A percentile compares a stretch with the other conserved stretches of the same genome.
Conservation (phyloP, 2,888 invertebrate genomes). For the Drosophila bunnanda region DNA sequence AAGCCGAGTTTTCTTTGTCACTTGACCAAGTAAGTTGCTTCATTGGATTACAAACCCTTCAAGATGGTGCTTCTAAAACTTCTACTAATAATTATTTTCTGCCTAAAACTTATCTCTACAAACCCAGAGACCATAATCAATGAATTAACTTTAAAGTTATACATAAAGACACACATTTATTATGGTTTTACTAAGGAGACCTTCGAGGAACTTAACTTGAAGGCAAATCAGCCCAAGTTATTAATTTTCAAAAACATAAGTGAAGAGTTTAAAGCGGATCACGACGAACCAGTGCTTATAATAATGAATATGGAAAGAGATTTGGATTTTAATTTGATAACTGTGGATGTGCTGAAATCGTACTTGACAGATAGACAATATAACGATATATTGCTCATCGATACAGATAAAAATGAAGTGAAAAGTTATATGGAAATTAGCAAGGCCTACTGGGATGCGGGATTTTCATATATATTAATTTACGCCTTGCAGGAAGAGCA, state of each 20-base stretch:
- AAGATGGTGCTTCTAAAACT: slow-evolving; percentile 25
- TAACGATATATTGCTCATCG: slow-evolving; percentile 29
- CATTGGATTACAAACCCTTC: slow-evolving; percentile 1
- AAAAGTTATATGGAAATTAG: not conserved
- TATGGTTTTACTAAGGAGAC: not conserved
- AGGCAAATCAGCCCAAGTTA: not conserved
- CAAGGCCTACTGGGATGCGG: slow-evolving; percentile 18
- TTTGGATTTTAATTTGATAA: slow-evolving; percentile 1
- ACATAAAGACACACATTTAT: slow-evolving; percentile 17
- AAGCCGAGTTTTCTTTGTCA: not conserved
- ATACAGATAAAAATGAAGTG: not conserved
- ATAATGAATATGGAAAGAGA: slow-evolving; percentile 13
- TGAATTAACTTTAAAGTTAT: slow-evolving; percentile 6
- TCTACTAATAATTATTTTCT: not conserved
- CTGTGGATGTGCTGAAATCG: not conserved
- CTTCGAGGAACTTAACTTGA: not conserved
- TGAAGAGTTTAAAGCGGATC: slow-evolving; percentile 11
- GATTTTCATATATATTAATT: slow-evolving; percentile 15
- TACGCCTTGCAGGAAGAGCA: not conserved
- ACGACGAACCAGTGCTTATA: slow-evolving; percentile 32
- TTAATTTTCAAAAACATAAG: slow-evolving; percentile 15
- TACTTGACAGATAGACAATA: slow-evolving; percentile 35
- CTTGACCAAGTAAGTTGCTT: not conserved
- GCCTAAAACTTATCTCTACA: not conserved
- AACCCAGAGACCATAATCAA: not conserved